phyloP scores from a whole-genome alignment of 2,113 vertebrate genomes.

The Tricholaema leucomelas region DNA sequence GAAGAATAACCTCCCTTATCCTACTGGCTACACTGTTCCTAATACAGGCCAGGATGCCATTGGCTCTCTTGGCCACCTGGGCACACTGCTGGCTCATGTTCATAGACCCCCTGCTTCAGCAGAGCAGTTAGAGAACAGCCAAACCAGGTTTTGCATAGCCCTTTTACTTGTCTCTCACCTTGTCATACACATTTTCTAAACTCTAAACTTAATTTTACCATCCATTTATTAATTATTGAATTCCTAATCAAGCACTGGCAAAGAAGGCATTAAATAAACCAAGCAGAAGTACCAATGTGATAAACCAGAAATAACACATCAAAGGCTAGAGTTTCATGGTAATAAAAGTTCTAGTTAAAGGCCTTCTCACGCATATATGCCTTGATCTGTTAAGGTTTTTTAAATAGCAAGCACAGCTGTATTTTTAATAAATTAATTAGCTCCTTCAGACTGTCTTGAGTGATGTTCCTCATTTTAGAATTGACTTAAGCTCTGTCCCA shows the following conservation, averaged over 20 bases:
- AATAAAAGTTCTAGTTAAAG: slow-evolving; percentile 49
- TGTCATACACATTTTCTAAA: slow-evolving; percentile 11
- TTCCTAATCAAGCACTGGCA: slow-evolving; percentile 17
- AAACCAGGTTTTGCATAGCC: not conserved
- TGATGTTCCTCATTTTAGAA: slow-evolving; percentile 28
- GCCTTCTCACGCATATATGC: not conserved
- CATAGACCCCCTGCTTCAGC: not conserved
- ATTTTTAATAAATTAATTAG: slow-evolving; percentile 62
- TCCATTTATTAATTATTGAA: slow-evolving; percentile 44
- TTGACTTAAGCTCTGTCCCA: slow-evolving; percentile 35
- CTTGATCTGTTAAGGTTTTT: slow-evolving; percentile 63
- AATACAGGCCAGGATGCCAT: too few relatives aligned
- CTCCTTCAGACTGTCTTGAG: slow-evolving; percentile 42
- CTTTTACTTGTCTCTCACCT: not conserved
- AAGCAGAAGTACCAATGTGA: slow-evolving; percentile 28
- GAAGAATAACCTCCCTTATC: too few relatives aligned
- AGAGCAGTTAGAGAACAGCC: not conserved
- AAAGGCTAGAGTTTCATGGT: slow-evolving; percentile 37
- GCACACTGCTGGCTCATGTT: too few relatives aligned
- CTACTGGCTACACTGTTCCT: too few relatives aligned
- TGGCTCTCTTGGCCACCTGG: too few relatives aligned
- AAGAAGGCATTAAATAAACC: slow-evolving; percentile 40
- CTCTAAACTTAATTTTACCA: slow-evolving; percentile 17
- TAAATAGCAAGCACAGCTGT: slow-evolving; percentile 32
- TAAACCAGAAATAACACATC: slow-evolving; percentile 56